Percentiles rank a stretch among this genome's conserved stretches.
These are phyloP conservation scores for Typhlichthys eigenmanni DNA, from an alignment of 2,797 vertebrate genomes.

Conservation along the genomic window DNA sequence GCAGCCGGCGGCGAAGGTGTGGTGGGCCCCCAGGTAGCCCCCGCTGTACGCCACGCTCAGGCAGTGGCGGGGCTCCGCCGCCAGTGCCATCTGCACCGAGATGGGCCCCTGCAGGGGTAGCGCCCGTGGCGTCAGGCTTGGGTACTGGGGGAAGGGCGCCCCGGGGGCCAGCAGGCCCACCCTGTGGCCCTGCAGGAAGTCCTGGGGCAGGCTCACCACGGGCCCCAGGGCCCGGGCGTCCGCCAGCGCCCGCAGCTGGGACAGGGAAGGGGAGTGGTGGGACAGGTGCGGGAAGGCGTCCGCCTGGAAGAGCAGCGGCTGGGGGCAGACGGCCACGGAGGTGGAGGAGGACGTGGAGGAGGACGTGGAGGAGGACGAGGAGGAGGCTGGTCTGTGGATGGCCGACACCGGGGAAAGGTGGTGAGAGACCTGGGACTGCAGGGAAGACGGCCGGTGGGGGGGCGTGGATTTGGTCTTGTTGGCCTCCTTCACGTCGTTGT, in stretches of 20 bases:
- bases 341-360: no score
- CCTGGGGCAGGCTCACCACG: slow-evolving; percentile 78
- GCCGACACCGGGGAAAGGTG: slow-evolving; percentile 67
- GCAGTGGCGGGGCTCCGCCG: slow-evolving; percentile 79
- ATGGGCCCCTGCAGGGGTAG: slow-evolving; percentile 76
- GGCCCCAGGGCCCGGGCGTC: slow-evolving; percentile 82
- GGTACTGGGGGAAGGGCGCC: slow-evolving; percentile 65
- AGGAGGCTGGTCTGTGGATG: slow-evolving; percentile 62
- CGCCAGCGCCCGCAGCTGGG: slow-evolving; percentile 79
- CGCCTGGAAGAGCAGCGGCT: slow-evolving; percentile 84
- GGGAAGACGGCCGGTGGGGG: slow-evolving; percentile 64
- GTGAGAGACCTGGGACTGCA: slow-evolving; percentile 65
- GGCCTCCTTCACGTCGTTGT: slow-evolving; percentile 86
- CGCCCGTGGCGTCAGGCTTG: slow-evolving; percentile 68
- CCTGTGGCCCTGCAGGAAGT: slow-evolving; percentile 82
- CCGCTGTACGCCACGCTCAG: slow-evolving; percentile 77
- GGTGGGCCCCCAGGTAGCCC: slow-evolving; percentile 81
- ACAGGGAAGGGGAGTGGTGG: slow-evolving; percentile 72
- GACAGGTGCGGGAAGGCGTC: slow-evolving; percentile 74
- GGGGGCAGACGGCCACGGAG: slow-evolving; percentile 47
- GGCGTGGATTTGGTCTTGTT: slow-evolving; percentile 82
- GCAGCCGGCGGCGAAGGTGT: slow-evolving; percentile 77
- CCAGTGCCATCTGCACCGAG: slow-evolving; percentile 81
- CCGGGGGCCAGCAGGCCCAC: slow-evolving; percentile 68
- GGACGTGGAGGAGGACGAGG: slow-evolving; percentile 38